Evolutionary conservation across 1,140 invertebrate species (phyloP), one percentile per base, ranked within the genome.

Genomic region (Lanistes nyassanus): DNA sequence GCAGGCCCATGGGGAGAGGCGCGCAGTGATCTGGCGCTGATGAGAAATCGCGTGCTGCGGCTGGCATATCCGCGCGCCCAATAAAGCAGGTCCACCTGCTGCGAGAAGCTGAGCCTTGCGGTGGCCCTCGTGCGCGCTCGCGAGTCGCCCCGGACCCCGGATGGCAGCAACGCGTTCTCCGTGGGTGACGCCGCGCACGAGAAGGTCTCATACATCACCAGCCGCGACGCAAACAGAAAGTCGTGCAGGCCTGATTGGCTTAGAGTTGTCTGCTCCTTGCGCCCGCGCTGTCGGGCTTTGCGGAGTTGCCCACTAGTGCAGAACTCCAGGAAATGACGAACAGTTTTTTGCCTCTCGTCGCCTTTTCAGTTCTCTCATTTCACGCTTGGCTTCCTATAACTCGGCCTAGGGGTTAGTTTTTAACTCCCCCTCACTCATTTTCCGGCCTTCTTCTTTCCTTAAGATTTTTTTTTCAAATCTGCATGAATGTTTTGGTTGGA

Each of bases 71-170:
- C 29, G 56, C n/a, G 56, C 56, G 29, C 56, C 56, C 65, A 67
- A 67, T 67, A 67, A 67, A 67, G 42, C 36, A 36, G 37, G n/a
- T 67, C 13, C 65, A 39, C 65, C 65, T 39, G 65, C 65, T 67
- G 65, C 3, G 65, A 37, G 5, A 16, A 29, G 19, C 42, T 13
- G 42, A 47, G n/a, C 42, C 42, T 47, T 47, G 42, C 42, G 42
- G 42, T 47, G 9, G 42, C 42, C 42, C 42, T 47, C 42, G 42
- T 47, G 42, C 42, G 42, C 42, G 42, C 42, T 9, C 42, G 42
- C 19, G 42, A 47, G 42, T 13, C 42, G 9, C n/a, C 42, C 9
- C 42, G 42, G 36, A 67, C 39, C 34, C 21, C 29, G 11, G 26
- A 65, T 21, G 62, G 36, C 62, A 6, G 62, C 6, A 21, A 26